Percentiles rank a stretch among this genome's conserved stretches.
These are phyloP conservation scores for Aplysia californica DNA, from an alignment of 1,140 invertebrate genomes.

Conservation along the genomic window DNA sequence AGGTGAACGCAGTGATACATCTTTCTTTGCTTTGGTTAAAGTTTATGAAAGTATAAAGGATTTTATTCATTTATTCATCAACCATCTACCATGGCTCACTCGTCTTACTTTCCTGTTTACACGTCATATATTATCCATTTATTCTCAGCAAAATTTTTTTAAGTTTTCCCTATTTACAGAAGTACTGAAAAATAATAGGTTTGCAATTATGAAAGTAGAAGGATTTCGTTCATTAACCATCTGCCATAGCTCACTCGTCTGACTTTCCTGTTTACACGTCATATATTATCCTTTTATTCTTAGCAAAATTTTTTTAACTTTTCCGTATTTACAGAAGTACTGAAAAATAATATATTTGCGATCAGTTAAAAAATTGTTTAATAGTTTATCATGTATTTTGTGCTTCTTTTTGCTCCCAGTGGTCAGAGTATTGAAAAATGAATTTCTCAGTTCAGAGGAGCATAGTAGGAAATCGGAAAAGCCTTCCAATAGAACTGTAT, in stretches of 20 bases:
- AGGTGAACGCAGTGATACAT: too few relatives aligned
- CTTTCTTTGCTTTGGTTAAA: too few relatives aligned
- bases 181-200: too few relatives aligned
- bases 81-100: background rate
- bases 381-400: background rate
- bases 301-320: background rate
- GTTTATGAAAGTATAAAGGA: too few relatives aligned
- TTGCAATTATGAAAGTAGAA: too few relatives aligned
- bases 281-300: background rate
- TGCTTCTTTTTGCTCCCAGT: background rate
- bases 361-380: too few relatives aligned
- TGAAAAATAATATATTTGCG: too few relatives aligned
- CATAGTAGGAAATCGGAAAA: background rate
- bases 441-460: background rate
- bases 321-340: background rate
- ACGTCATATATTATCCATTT: background rate
- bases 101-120: background rate
- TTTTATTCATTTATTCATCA: background rate
- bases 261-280: background rate
- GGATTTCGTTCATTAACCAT: background rate
- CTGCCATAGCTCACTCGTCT: background rate
- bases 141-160: background rate
- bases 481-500: background rate
- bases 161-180: background rate
- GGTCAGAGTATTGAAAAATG: background rate